Evolutionary conservation across 2,888 invertebrate genomes (phyloP).

Genomic region (Cataglyphis cursor): DNA sequence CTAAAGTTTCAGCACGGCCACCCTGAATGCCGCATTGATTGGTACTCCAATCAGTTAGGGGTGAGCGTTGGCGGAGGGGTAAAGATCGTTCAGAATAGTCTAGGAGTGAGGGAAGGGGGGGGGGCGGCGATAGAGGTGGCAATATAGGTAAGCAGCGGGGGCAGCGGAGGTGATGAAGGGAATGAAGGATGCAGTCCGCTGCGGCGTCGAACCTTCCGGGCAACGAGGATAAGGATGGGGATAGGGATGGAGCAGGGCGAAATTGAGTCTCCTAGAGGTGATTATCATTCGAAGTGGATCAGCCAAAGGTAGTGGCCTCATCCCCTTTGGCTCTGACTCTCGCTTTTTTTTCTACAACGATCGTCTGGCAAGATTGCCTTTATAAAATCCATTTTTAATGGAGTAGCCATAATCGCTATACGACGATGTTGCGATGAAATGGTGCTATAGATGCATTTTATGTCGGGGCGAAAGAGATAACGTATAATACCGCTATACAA

Average conservation of each 20-base stretch:
- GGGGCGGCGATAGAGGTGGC: conserved; percentile 22
- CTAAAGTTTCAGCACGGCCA: conserved; percentile 85
- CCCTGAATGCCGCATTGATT: conserved; percentile 86
- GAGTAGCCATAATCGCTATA: conserved; percentile 75
- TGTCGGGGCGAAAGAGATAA: conserved; percentile 27
- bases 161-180: conserved; percentile 67
- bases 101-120: conserved; percentile 49
- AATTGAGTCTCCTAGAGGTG: conserved; percentile 84
- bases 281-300: conserved; percentile 85
- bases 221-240: conserved; percentile 64
- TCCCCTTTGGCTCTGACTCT: conserved; percentile 67
- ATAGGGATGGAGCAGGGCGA: conserved; percentile 72
- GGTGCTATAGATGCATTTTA: conserved; percentile 51
- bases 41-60: conserved; percentile 86
- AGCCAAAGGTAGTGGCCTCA: conserved; percentile 73
- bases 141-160: conserved; percentile 60
- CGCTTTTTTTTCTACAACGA: conserved; percentile 74
- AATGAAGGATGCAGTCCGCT: conserved; percentile 76
- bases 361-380: conserved; percentile 80
- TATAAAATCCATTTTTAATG: conserved; percentile 82
- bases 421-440: conserved; percentile 57
- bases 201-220: conserved; percentile 76
- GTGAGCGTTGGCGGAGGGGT: conserved; percentile 77
- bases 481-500: conserved; percentile 22
- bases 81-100: conserved; percentile 72